Percentiles rank a stretch among this genome's conserved stretches.
phyloP scores from a whole-genome alignment of 2,113 vertebrate genomes.

The Strigops habroptila region DNA sequence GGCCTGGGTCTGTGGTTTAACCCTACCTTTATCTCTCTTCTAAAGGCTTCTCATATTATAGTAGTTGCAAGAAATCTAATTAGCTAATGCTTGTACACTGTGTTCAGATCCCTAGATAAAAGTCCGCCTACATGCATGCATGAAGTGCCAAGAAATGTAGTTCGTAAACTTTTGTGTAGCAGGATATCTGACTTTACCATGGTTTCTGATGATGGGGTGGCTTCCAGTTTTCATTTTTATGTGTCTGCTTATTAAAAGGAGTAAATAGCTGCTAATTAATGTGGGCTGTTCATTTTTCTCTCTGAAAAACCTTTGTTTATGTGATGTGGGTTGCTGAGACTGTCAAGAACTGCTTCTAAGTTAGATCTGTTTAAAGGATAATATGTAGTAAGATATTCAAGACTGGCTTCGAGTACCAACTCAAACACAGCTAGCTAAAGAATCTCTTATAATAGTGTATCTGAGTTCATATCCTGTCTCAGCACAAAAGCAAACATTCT shows the following conservation, averaged over 20 bases:
- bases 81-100: neutral
- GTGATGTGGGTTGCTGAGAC: neutral
- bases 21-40: neutral
- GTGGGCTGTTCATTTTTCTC: neutral
- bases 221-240: neutral
- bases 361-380: neutral
- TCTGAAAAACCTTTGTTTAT: neutral
- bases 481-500: neutral
- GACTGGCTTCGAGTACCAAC: neutral
- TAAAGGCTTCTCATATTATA: neutral
- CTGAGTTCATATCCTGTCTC: neutral
- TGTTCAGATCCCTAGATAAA: slow-evolving; percentile 17
- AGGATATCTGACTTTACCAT: neutral
- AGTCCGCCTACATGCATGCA: neutral
- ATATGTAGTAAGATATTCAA: neutral
- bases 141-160: neutral
- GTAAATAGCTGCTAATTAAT: slow-evolving; percentile 34
- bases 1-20: neutral
- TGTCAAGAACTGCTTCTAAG: neutral
- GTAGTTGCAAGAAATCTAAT: slow-evolving; percentile 26
- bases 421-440: neutral
- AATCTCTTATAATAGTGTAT: neutral
- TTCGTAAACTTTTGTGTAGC: neutral
- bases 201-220: neutral
- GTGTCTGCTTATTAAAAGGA: neutral